Evolutionary conservation across 2,888 invertebrate species (phyloP), one percentile per base, ranked within the genome.

Genomic region (Tiliacea citrago): DNA sequence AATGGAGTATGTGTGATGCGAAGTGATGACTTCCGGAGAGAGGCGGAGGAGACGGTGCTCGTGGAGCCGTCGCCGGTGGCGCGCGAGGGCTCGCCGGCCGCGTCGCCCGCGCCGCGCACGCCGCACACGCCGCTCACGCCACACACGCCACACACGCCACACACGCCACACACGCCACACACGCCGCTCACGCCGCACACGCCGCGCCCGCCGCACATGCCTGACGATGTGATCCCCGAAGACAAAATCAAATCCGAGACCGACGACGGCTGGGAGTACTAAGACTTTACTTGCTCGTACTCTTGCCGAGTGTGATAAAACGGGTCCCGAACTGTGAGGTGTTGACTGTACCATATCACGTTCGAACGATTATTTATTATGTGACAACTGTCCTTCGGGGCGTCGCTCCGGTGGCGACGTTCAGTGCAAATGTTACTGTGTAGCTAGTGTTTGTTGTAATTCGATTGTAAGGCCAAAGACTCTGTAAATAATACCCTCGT

Each of bases 1-100:
- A 99, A 99, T 91, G 99, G 99, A 1, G 99, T 99, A 45, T 99
- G 99, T 92, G 99, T 99, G 10, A 98, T 99, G 98, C 97, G 98
- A 87, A 98, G 98, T 76, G 98, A 98, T 86, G 98, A 98, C 92
- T 98, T 98, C 92, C 94, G 97, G 63, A 94, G 97, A 73, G 96
- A 96, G 75, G 95, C 97, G 45, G 97, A 98, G 92, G 97, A 98
- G 90, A 98, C 98, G 8, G 97, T 98, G 73, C 97, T 97, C 47
- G 97, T 98, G 68, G 98, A 98, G 92, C 98, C 98, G 0, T 97
- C 98, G 39, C 97, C 98, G 3, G 98, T 97, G 42, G 97, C 97
- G 87, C 96, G 92, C 61, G 96, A 95, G 78, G 91, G 93, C 79
- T 93, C 96, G 67, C 95, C 94, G 39, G 90, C 84, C 83, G 87